Evolutionary conservation across 2,888 invertebrate genomes (phyloP).

Genomic region (Scaptomyza reducta): DNA sequence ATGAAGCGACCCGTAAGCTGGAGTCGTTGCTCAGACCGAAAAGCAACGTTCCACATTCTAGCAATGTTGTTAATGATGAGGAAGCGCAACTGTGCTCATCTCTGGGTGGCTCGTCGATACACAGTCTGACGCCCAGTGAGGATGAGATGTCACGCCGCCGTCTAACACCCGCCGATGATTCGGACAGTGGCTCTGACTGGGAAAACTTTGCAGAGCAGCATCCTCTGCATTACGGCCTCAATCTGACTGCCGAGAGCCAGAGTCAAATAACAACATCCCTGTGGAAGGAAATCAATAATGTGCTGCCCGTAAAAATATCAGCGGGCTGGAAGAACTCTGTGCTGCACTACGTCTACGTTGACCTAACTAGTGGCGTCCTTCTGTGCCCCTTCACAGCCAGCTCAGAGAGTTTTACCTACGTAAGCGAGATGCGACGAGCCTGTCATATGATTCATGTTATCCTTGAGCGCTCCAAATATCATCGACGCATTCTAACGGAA

Average conservation of each 20-base stretch:
- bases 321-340: conserved; percentile 81
- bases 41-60: conserved; percentile 31
- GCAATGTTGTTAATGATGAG: conserved; percentile 74
- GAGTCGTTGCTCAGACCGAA: conserved; percentile 74
- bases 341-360: conserved; percentile 78
- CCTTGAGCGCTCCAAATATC: conserved; percentile 85
- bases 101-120: conserved; percentile 80
- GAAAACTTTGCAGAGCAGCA: conserved; percentile 85
- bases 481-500: conserved; percentile 48
- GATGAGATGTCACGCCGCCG: conserved; percentile 77
- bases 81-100: conserved; percentile 79
- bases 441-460: conserved; percentile 90
- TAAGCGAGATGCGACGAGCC: conserved; percentile 89
- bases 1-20: conserved; percentile 57
- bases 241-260: conserved; percentile 65
- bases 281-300: conserved; percentile 87
- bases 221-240: conserved; percentile 73
- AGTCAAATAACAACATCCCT: conserved; percentile 89
- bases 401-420: conserved; percentile 85
- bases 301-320: conserved; percentile 82
- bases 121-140: conserved; percentile 81
- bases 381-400: conserved; percentile 76
- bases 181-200: conserved; percentile 89
- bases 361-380: conserved; percentile 71
- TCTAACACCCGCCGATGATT: conserved; percentile 63